phyloP scores from a whole-genome alignment of 2,797 vertebrate species.

The Gallinago nigripennis region DNA sequence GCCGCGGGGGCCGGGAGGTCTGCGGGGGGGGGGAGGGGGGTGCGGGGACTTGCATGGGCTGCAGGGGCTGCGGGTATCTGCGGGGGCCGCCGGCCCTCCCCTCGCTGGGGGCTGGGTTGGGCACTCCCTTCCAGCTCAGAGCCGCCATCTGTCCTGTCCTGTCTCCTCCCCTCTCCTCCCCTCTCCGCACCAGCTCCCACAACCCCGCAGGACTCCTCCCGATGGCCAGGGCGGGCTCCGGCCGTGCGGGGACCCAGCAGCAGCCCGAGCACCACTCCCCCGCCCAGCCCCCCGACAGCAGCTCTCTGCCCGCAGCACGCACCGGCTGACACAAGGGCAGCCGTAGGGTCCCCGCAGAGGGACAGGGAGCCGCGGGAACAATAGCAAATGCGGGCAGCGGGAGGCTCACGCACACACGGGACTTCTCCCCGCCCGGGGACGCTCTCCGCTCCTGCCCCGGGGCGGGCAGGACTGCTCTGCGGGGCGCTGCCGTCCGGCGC shows the following conservation, averaged over 20 bases:
- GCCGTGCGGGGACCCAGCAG: background rate
- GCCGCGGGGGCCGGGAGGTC: background rate
- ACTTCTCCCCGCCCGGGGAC: background rate
- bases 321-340: background rate
- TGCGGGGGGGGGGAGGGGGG: background rate
- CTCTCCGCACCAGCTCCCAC: background rate
- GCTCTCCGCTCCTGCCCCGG: background rate
- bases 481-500: background rate
- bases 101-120: background rate
- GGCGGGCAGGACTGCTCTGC: background rate
- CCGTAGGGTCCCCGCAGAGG: background rate
- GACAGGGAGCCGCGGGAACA: background rate
- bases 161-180: constrained; percentile 50
- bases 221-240: background rate
- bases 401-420: background rate
- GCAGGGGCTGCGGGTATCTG: background rate
- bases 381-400: background rate
- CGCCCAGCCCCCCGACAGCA: accelerated
- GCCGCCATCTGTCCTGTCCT: background rate
- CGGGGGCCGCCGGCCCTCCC: background rate
- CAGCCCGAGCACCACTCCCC: background rate
- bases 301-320: background rate
- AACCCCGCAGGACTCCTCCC: background rate
- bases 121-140: background rate
- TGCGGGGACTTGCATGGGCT: background rate